Base-by-base conservation (phyloP, 2,797 vertebrate genomes). In the Chelon auratus region DNA sequence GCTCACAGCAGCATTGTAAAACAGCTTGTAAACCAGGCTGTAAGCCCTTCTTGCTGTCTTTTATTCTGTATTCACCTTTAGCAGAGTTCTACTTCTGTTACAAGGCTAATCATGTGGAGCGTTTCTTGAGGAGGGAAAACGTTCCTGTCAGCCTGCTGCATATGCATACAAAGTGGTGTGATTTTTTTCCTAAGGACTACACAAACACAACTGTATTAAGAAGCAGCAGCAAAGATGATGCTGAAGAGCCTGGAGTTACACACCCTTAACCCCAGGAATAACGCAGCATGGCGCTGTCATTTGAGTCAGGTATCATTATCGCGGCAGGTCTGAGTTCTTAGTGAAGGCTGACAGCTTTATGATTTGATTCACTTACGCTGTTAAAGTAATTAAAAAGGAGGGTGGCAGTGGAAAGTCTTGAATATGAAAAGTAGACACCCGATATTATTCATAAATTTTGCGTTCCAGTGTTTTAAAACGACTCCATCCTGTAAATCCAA, bases 91-190 rank as follows among this genome's bases (percentile, higher is more conserved):
- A 87, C 87, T 85, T 81, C 74, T 73, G 77, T 84, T 83, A 76
- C 65, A 83, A 77, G 75, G 86, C 87, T 87, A 78, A 87, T 80
- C 26, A 47, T 15, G 14, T 68, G 57, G 58, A 86, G 78, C 90
- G 84, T 81, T 83, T 72, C 89, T 95, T 69, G 87, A 81, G 42
- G 91, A 89, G 85, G 56, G 24, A 26, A 72, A 86, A 79, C 83
- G 75, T 74, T 77, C 60, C 91, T 91, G 83, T 87, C 88, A 92
- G 86, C 70, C 89, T 2, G 14, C 90, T 75, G 86, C 81, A 93
- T 94, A 95, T 93, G 90, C 92, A 92, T 94, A 94, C 93, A 95
- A 96, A 93, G 93, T 94, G 92, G 91, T 93, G 93, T 85, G 60
- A 95, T 94, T 94, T 93, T 94, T 94, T 95, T 95, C 95, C 95